Evolutionary conservation across 2,797 vertebrate genomes (phyloP), one percentile per base, ranked within the genome.

Genomic region (Muraenolepis orangiensis): DNA sequence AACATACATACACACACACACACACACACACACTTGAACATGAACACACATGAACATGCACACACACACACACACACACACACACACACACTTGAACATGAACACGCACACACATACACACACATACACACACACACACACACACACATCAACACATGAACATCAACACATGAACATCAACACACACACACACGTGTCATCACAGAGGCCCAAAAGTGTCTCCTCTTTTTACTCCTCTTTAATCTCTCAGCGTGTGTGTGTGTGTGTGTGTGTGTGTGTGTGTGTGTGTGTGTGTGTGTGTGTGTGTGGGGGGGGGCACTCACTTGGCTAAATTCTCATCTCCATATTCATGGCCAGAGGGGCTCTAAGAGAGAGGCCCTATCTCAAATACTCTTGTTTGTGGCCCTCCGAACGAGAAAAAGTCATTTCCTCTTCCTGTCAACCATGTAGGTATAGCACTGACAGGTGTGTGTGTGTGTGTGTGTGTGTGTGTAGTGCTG

Each of bases 381-480:
- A 91, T 91, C 90, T 88, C 73, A 90, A 91, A 91, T 89, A 80
- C 82, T 85, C 87, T 90, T 91, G 86, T 91, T 91, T 91, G 88
- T 89, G 88, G 81, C 87, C 81, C 87, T 89, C 85, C 87, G 89
- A 87, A 91, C 86, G 86, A 85, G 87, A 83, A 89, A 92, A 91
- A 91, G 87, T 86, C 88, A 92, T 91, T 92, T 91, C 88, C 88
- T 87, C 72, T 87, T 86, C 81, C 88, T 82, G 89, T 90, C 86
- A 90, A 90, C 83, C 90, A 87, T 90, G 89, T 85, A 88, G 84
- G 86, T 86, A 77, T 40, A 80, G 81, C 61, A 10, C 80, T 66
- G 74, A 51, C 1, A 20, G 14, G 64, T 72, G 70, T 51, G 75
- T 75, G 69, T 66, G 64, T 38, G 38, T 72, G 77, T 72, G 80